phyloP scores from a whole-genome alignment of 2,888 invertebrate genomes.

The Dasysyrphus albostriatus region DNA sequence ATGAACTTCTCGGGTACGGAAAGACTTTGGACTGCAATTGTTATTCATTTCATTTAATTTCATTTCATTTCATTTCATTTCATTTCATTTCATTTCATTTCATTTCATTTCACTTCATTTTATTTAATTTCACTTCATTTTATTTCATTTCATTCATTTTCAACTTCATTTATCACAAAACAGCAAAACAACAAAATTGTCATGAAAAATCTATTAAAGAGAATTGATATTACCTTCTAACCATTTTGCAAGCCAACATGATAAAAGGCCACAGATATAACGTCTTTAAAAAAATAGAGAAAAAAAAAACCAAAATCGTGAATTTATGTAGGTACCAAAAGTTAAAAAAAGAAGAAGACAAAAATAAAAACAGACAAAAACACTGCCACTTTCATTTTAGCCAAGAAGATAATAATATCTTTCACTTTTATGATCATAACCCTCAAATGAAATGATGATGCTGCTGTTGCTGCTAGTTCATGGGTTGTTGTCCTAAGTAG shows the following conservation, averaged over 20 bases:
- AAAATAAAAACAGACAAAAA: background rate
- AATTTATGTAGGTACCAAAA: constrained; percentile 9
- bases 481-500: constrained; percentile 42
- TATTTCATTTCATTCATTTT: constrained; percentile 4
- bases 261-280: background rate
- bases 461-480: background rate
- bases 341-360: background rate
- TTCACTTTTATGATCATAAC: constrained; percentile 67
- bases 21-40: too few relatives aligned
- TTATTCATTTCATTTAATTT: too few relatives aligned
- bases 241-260: background rate
- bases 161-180: background rate
- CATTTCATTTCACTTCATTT: too few relatives aligned
- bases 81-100: background rate
- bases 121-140: constrained; percentile 1
- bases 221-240: background rate
- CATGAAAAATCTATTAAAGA: constrained; percentile 14
- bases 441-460: constrained; percentile 15
- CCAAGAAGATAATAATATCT: constrained; percentile 30
- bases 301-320: constrained; percentile 7
- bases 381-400: constrained; percentile 32
- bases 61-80: too few relatives aligned
- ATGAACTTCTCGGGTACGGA: too few relatives aligned
- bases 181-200: background rate
- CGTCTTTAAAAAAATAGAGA: background rate